Evolutionary conservation across 1,140 invertebrate genomes (phyloP).

Genomic region (Danaus melanippus): DNA sequence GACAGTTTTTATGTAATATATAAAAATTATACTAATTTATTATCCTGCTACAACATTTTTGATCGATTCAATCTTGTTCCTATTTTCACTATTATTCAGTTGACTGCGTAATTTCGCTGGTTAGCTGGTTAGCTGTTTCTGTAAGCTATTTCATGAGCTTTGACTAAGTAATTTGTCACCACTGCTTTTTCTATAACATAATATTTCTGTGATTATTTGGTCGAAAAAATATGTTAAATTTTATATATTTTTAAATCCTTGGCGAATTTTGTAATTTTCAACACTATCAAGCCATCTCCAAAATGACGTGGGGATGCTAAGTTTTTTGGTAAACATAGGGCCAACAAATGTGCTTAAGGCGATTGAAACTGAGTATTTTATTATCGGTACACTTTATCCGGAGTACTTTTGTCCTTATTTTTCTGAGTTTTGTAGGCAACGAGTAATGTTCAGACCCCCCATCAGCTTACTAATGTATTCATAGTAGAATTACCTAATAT

Average conservation of each 20-base stretch:
- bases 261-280: neutral
- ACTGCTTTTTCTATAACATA: too few species aligned
- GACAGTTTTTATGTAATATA: conserved; percentile 22
- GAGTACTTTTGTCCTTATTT: conserved; percentile 62
- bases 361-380: conserved; percentile 62
- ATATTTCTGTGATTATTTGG: too few species aligned
- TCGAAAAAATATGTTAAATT: too few species aligned
- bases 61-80: too few species aligned
- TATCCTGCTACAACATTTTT: too few species aligned
- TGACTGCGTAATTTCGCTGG: too few species aligned
- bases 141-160: too few species aligned
- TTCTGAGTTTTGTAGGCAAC: conserved; percentile 58
- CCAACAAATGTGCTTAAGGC: conserved; percentile 44
- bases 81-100: too few species aligned
- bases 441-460: conserved; percentile 49
- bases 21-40: too few species aligned
- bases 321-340: conserved; percentile 53
- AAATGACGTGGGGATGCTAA: conserved; percentile 17
- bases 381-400: conserved; percentile 66
- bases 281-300: conserved; percentile 6
- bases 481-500: neutral
- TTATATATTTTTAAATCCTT: too few species aligned
- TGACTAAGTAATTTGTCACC: too few species aligned
- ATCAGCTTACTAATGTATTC: conserved; percentile 51
- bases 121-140: too few species aligned